Evolutionary conservation across 2,113 vertebrate genomes (phyloP).

Genomic region (Andinoacara biseriatus): DNA sequence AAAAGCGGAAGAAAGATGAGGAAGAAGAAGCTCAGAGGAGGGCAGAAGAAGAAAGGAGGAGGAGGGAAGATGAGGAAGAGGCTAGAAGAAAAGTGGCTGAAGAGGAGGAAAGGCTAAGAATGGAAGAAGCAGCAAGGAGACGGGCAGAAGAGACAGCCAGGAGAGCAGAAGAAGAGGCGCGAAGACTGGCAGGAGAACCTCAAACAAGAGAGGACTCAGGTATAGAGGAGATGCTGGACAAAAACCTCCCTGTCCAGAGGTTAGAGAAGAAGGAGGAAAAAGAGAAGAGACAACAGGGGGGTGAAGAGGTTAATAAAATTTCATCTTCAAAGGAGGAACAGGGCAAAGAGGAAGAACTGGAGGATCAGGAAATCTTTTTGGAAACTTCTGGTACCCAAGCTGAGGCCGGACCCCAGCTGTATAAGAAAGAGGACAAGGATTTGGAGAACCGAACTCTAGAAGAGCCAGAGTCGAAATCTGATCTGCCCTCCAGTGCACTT

Average conservation of each 20-base stretch:
- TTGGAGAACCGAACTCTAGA: slow-evolving; percentile 42
- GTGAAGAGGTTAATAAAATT: slow-evolving; percentile 1
- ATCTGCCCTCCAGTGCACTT: not conserved
- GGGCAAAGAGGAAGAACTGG: slow-evolving; percentile 38
- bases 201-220: slow-evolving; percentile 76
- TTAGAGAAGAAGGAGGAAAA: not conserved
- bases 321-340: slow-evolving; percentile 34
- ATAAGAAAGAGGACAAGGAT: slow-evolving; percentile 41
- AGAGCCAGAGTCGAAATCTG: slow-evolving; percentile 5
- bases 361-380: slow-evolving; percentile 27
- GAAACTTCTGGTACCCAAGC: slow-evolving; percentile 48
- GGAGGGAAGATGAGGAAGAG: slow-evolving; percentile 47
- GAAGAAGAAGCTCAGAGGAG: slow-evolving; percentile 36
- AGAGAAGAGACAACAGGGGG: not conserved
- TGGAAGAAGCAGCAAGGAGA: slow-evolving; percentile 40
- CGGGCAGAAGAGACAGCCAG: slow-evolving; percentile 50
- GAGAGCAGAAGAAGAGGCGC: slow-evolving; percentile 47
- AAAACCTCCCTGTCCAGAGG: slow-evolving; percentile 10
- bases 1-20: slow-evolving; percentile 67
- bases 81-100: slow-evolving; percentile 42
- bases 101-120: slow-evolving; percentile 36
- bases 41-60: slow-evolving; percentile 54
- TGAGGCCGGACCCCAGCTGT: slow-evolving; percentile 71
- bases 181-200: slow-evolving; percentile 25
- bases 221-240: slow-evolving; percentile 60